A percentile compares a stretch with the other conserved stretches of the same genome.
These are phyloP conservation scores for Sinelater perroti DNA, from an alignment of 2,888 invertebrate genomes.

Conservation along the genomic window DNA sequence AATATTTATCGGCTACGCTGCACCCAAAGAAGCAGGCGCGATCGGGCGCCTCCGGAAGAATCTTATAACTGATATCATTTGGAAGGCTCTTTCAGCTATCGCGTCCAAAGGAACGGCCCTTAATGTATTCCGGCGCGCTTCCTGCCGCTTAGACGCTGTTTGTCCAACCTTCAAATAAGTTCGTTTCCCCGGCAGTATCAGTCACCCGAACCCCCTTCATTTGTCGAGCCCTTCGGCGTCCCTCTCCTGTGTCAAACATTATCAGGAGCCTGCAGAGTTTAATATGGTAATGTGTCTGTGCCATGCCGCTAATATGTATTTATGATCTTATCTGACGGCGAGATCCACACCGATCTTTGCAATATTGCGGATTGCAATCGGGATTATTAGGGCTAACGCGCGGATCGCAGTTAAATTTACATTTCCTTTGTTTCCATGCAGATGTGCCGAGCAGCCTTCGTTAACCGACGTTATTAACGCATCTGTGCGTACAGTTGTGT, in stretches of 20 bases:
- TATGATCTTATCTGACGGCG: slow-evolving; percentile 48
- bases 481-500: slow-evolving; percentile 29
- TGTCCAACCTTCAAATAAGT: slow-evolving; percentile 41
- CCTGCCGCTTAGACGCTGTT: slow-evolving; percentile 32
- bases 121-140: slow-evolving; percentile 26
- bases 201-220: slow-evolving; percentile 35
- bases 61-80: too few species aligned
- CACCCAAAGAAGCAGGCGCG: too few species aligned
- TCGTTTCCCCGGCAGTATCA: slow-evolving; percentile 41
- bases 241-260: slow-evolving; percentile 44
- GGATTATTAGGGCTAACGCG: slow-evolving; percentile 53
- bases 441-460: slow-evolving; percentile 44
- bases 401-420: slow-evolving; percentile 51
- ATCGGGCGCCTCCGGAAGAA: too few species aligned
- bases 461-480: slow-evolving; percentile 33
- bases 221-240: slow-evolving; percentile 35
- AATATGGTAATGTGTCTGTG: slow-evolving; percentile 48
- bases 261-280: slow-evolving; percentile 45
- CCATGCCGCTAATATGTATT: slow-evolving; percentile 51
- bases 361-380: slow-evolving; percentile 50
- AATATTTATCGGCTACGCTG: not conserved
- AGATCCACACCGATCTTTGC: slow-evolving; percentile 39
- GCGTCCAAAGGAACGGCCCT: slow-evolving; percentile 8
- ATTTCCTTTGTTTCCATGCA: slow-evolving; percentile 50
- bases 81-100: too few species aligned